Evolutionary conservation across 2,888 invertebrate genomes (phyloP).

Genomic region (Apamea epomidion): DNA sequence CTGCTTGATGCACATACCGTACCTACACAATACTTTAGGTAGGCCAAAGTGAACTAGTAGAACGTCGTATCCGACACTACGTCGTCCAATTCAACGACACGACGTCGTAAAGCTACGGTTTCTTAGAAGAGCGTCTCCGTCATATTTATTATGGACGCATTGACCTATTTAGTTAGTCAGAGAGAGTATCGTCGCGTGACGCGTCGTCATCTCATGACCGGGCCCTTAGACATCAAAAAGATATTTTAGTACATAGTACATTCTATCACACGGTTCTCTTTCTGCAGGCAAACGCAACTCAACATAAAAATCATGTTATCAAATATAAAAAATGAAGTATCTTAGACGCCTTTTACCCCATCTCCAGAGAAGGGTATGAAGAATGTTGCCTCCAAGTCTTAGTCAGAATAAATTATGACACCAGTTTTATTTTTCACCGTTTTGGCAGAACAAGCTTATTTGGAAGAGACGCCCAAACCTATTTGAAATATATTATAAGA

Average conservation of each 20-base stretch:
- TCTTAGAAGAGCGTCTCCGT: neutral
- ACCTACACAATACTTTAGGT: neutral
- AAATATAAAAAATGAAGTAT: neutral
- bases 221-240: neutral
- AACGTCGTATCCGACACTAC: neutral
- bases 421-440: neutral
- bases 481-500: neutral
- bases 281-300: neutral
- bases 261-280: neutral
- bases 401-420: neutral
- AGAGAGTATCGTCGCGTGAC: neutral
- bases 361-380: neutral
- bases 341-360: neutral
- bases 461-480: neutral
- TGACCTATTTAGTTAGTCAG: neutral
- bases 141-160: no score
- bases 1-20: neutral
- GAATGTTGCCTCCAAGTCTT: neutral
- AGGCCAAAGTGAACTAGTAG: neutral
- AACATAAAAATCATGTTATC: neutral
- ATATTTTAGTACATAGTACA: neutral
- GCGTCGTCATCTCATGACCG: neutral
- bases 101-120: neutral
- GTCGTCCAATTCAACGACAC: neutral
- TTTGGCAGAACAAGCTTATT: neutral